Evolutionary conservation across 1,140 invertebrate species (phyloP), one percentile per base, ranked within the genome.

Genomic region (Magallana gigas): DNA sequence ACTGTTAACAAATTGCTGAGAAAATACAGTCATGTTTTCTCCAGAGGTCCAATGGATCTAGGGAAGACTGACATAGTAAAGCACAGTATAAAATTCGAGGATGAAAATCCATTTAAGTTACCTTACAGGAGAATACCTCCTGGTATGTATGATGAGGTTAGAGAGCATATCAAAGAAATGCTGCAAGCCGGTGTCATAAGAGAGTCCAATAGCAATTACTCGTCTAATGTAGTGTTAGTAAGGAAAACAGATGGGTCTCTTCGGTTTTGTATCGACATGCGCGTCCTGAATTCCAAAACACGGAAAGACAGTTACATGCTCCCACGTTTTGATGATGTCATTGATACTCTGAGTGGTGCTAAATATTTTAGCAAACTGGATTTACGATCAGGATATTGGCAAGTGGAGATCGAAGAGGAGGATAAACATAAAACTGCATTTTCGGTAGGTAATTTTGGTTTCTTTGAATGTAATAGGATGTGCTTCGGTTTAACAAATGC

Each of bases 91-190:
- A 57, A 83, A 29, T 8, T 83, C 14, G 29, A n/a, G 8, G 81
- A 83, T 83, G 48, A 36, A 36, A 36, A 36, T 36, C 36, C 36
- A 36, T 36, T 36, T 16, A 83, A 57, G 18, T 57, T 83, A 8
- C 82, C 82, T n/a, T 84, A 84, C 16, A 57, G 82, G 82, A 11
- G 82, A 23, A 84, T 84, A 8, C 84, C 64, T 16, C 60, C 62
- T 48, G 64, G 36, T 8, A 80, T 86, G 85, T 80, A 86, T 86
- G 85, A 86, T 8, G 68, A 85, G 48, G 84, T 85, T n/a, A 48
- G 84, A 56, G 18, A 85, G 5, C 84, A 85, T 71, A 9, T 85
- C 14, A 85, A 36, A 36, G 36, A 36, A 36, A 36, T 36, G 84
- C 16, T 64, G 36, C 36, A 64, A 68, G 64, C 59, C 6, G 29